Base-by-base conservation (phyloP, 2,797 vertebrate species). In the Eleutherodactylus coqui region DNA sequence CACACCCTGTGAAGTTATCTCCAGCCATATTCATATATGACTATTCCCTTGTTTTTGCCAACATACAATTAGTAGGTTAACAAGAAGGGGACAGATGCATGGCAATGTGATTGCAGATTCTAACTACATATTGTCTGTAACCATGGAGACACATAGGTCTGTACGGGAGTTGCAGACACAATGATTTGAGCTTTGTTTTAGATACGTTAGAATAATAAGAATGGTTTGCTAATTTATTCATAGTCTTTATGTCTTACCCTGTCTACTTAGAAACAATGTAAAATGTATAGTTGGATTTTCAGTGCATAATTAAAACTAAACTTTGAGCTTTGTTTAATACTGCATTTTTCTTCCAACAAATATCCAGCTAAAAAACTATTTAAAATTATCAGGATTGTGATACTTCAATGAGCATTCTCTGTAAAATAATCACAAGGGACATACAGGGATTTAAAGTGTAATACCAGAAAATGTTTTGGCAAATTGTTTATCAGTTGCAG, bases 401-500 rank as follows among this genome's bases (percentile, higher is more conserved):
- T 76, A 76, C 73, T 75, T 84, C 53, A 84, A 60, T 38, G 29
- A 29, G 32, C 43, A 21, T 84, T 43, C 75, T 69, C 17, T 84
- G 58, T 53, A 64, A 78, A 67, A 69, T 27, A 84, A 69, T 24
- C 47, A 78, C 83, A 85, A 21, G 43, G 60, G n/a, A 85, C 58
- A 21, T 41, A 11, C 8, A 43, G 62, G 83, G 75, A 70, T 78
- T 78, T 67, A 84, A 67, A 64, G n/a, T 45, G 38, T 41, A 85
- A 53, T 78, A 79, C 75, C 60, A 79, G 27, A 67, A 38, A 67
- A 53, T 85, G 10, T 43, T 78, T 69, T 84, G 60, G 41, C 60
- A 84, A 84, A 67, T 38, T 77, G 83, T 77, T 84, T 84, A 84
- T 84, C 83, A 77, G 83, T 78, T 34, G 58, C 58, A 67, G 55